A percentile compares a stretch with the other conserved stretches of the same genome.
phyloP scores from a whole-genome alignment of 53 echinoderm and acorn worm genomes.

The Glandiceps talaboti region DNA sequence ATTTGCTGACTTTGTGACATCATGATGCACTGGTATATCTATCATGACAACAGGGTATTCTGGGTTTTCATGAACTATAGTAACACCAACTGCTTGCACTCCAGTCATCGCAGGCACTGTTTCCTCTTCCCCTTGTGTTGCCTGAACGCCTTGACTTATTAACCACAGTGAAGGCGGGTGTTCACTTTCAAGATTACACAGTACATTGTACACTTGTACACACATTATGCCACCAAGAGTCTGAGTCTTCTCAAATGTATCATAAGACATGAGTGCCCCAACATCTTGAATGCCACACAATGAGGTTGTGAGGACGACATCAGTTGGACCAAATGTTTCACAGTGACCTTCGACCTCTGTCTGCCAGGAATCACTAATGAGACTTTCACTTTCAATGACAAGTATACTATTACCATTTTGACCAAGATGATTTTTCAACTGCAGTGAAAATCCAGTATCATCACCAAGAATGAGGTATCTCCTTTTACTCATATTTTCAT shows the following conservation, averaged over 20 bases:
- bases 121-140: constrained; percentile 6
- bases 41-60: constrained; percentile 78
- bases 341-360: neutral
- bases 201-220: neutral
- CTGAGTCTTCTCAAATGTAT: neutral
- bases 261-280: neutral
- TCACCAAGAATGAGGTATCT: neutral
- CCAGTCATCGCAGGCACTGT: constrained; percentile 34
- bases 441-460: neutral
- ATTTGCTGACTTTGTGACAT: neutral
- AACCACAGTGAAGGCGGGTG: constrained; percentile 58
- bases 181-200: neutral
- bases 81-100: constrained; percentile 62
- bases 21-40: constrained; percentile 32
- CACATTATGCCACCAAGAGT: neutral
- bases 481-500: neutral
- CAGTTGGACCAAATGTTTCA: neutral
- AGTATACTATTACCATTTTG: neutral
- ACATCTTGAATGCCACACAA: neutral
- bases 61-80: constrained; percentile 95
- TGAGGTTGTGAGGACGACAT: neutral
- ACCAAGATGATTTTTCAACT: neutral
- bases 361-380: neutral
- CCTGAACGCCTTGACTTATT: constrained; percentile 68
- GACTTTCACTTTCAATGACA: neutral